Percentiles rank a stretch among this genome's conserved stretches.
Evolutionary conservation across 2,797 vertebrate species (phyloP).

Genomic region (Artibeus lituratus): DNA sequence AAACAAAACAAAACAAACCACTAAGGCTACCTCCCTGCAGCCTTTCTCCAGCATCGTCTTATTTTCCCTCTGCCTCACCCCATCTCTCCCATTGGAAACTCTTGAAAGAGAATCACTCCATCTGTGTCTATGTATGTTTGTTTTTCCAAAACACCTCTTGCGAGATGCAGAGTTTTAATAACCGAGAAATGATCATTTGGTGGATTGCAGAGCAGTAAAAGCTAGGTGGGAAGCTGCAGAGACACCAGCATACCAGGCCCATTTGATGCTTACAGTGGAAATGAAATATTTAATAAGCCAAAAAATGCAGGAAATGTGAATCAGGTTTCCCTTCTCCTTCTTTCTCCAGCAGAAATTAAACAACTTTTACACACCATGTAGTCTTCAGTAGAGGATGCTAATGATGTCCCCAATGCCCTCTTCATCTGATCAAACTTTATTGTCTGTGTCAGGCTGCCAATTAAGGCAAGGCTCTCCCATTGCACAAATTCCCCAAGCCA

Average conservation of each 20-base stretch:
- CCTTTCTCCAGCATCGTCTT: not conserved
- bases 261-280: conserved; percentile 57
- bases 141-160: conserved; percentile 49
- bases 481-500: conserved; percentile 84
- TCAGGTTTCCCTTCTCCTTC: conserved; percentile 69
- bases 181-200: conserved; percentile 57
- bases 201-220: conserved; percentile 60
- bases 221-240: conserved; percentile 47
- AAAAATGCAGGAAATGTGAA: conserved; percentile 66
- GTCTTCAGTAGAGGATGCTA: conserved; percentile 85
- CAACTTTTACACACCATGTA: conserved; percentile 83
- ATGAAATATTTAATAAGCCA: conserved; percentile 79
- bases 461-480: conserved; percentile 86
- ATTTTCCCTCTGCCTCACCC: not conserved
- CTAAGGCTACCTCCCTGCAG: rapidly evolving
- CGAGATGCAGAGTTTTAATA: conserved; percentile 74
- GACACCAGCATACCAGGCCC: conserved; percentile 55
- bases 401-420: conserved; percentile 85
- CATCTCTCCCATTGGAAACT: not conserved
- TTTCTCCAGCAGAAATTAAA: conserved; percentile 84
- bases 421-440: conserved; percentile 90
- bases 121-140: conserved; percentile 7
- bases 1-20: no score
- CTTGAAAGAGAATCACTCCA: not conserved
- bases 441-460: conserved; percentile 91